Conservation (phyloP, 1,140 invertebrate genomes). For the Papilio polytes region DNA sequence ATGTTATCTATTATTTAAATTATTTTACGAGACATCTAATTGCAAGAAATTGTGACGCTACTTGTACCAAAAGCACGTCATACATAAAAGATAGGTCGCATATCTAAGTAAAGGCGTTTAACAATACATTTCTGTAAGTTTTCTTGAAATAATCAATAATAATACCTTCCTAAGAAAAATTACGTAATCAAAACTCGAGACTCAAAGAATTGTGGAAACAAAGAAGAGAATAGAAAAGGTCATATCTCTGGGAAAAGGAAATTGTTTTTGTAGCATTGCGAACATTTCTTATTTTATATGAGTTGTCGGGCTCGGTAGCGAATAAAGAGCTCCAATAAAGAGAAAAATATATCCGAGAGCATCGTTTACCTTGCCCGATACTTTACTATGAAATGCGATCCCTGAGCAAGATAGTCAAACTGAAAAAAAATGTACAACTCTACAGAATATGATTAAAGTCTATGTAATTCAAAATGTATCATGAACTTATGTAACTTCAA, state of each 20-base stretch:
- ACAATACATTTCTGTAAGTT: no score
- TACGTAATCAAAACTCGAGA: conserved; percentile 41
- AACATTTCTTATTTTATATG: conserved; percentile 50
- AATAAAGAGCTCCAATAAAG: conserved; percentile 45
- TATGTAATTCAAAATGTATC: not conserved
- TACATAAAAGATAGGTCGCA: no score
- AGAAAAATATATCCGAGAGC: conserved; percentile 36
- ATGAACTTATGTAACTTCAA: not conserved
- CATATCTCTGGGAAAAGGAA: conserved; percentile 48
- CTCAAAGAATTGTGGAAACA: conserved; percentile 42
- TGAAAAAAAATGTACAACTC: not conserved
- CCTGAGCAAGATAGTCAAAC: not conserved
- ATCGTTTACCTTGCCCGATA: conserved; percentile 36
- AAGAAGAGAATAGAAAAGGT: conserved; percentile 52
- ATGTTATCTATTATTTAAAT: not conserved
- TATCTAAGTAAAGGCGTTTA: not conserved
- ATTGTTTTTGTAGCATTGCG: conserved; percentile 53
- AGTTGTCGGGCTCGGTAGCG: conserved; percentile 46
- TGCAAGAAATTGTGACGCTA: no score
- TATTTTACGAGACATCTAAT: no score
- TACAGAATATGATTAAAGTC: not conserved
- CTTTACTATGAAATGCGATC: conserved; percentile 27
- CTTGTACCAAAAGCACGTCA: no score
- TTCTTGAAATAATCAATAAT: not conserved
- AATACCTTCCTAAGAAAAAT: conserved; percentile 1